Evolutionary conservation across 2,888 invertebrate genomes (phyloP), one percentile per base, ranked within the genome.

Genomic region (Dendrolimus pini): DNA sequence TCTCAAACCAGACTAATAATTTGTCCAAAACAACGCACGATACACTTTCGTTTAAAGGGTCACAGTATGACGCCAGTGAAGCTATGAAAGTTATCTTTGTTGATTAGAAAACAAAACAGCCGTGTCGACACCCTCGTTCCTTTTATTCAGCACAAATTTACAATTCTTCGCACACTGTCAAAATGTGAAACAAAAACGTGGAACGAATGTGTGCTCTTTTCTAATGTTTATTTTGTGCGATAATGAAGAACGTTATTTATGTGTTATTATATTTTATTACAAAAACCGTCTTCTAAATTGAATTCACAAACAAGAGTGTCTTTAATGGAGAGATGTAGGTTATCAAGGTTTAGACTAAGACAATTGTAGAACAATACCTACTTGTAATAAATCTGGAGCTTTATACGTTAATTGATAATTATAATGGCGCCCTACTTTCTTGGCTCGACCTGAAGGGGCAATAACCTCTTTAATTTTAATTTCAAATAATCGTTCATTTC

Each of bases 1-100:
- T 88, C 78, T 79, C 75, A 87, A 89, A 90, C 90, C 90, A 90
- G 84, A 89, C 78, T 89, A 85, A 89, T 90, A 85, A 90, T 89
- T 89, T 82, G 85, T 85, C 73, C 78, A 85, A 86, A 88, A 90
- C 86, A 89, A 88, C 81, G 65, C 73, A 78, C 61, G 72, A 63
- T 74, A 68, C 68, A 76, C 78, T 78, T 74, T 75, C 74, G 61
- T 78, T 71, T 71, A 82, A 82, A 83, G 78, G 82, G 82, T 81
- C 89, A 71, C 89, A 80, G 87, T 86, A 76, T 84, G 90, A 87
- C 79, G 86, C 81, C 83, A 70, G 72, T 80, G 79, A 80, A 83
- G 78, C 80, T 70, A 74, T 68, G 72, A 71, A 68, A 63, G 67
- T 77, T 47, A 47, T 47, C 63, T 80, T 89, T 89, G 87, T 89